phyloP scores from a whole-genome alignment of 2,888 invertebrate genomes.

The Amorpha juglandis region DNA sequence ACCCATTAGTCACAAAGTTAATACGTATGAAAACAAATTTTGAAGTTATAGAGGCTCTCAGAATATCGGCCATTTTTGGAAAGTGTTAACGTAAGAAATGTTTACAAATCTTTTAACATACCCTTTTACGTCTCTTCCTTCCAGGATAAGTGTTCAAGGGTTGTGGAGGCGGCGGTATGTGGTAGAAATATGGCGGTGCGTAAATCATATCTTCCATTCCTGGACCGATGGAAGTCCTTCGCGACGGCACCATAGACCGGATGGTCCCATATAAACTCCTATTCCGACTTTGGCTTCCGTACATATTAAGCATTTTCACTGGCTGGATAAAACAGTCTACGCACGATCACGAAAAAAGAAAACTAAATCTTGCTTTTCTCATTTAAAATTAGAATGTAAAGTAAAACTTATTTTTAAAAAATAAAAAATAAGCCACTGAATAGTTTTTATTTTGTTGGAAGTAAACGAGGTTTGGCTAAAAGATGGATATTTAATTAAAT shows the following conservation, averaged over 20 bases:
- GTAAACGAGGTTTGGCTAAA: conserved; percentile 56
- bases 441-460: conserved; percentile 38
- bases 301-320: conserved; percentile 68
- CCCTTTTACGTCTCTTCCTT: conserved; percentile 76
- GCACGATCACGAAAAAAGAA: conserved; percentile 47
- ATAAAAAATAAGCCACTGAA: conserved; percentile 73
- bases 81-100: conserved; percentile 9
- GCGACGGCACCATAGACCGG: conserved; percentile 65
- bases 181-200: conserved; percentile 75
- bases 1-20: too few relatives aligned
- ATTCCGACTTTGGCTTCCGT: conserved; percentile 63
- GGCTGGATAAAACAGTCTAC: conserved; percentile 39
- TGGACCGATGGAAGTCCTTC: conserved; percentile 61
- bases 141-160: conserved; percentile 77
- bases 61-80: background rate
- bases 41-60: background rate
- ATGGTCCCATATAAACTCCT: conserved; percentile 76
- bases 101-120: conserved; percentile 42
- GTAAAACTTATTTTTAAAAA: conserved; percentile 70
- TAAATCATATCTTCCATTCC: conserved; percentile 68
- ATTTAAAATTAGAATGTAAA: conserved; percentile 31
- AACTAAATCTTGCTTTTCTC: conserved; percentile 42
- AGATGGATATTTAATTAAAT: conserved; percentile 70
- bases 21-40: background rate
- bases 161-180: conserved; percentile 72